Base-by-base conservation (phyloP, 2,797 vertebrate species). In the Tarsius wallacei region DNA sequence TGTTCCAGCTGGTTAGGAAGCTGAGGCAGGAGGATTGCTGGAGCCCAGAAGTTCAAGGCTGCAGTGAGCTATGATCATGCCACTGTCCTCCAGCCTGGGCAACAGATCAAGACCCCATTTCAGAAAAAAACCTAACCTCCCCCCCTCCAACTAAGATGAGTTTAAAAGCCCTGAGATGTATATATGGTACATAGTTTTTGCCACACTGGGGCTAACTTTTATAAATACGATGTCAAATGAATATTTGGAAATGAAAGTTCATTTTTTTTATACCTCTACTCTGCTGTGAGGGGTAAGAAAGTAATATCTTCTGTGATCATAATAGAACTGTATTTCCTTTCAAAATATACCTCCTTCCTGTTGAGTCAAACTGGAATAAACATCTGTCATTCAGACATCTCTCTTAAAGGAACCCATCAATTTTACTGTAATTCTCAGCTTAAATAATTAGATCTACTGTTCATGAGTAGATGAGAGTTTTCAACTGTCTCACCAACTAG, bases 181-280 rank as follows among this genome's bases (percentile, higher is more conserved):
- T 10, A 83, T 64, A n/a, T 15, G 3, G 16, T n/a, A 61, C 12
- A 47, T 17, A 78, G 21, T 59, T 55, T 80, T 66, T 82, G 77
- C 51, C 53, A 88, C 53, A 55, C 3, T 9, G 5, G 5, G 1
- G 33, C 55, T 66, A 57, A 36, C 0, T n/a, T 93, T 71, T 82
- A 55, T 64, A 84, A 90, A 93, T 71, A 73, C 2, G 87, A 53
- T 92, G 66, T 61, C 68, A 49, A 7, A n/a, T 80, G n/a, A 64
- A 28, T 81, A 19, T 55, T 82, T 76, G 53, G 68, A 93, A 95
- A 71, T 51, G 49, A 83, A 95, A 82, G n/a, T 76, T 95, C 33
- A 33, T 86, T 94, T 90, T 90, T 22, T 71, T 73, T 49, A 16
- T 53, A 16, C 24, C 24, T 63, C n/a, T 10, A 12, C 57, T 91